phyloP scores from a whole-genome alignment of 2,888 invertebrate genomes.

The Acleris sparsana region DNA sequence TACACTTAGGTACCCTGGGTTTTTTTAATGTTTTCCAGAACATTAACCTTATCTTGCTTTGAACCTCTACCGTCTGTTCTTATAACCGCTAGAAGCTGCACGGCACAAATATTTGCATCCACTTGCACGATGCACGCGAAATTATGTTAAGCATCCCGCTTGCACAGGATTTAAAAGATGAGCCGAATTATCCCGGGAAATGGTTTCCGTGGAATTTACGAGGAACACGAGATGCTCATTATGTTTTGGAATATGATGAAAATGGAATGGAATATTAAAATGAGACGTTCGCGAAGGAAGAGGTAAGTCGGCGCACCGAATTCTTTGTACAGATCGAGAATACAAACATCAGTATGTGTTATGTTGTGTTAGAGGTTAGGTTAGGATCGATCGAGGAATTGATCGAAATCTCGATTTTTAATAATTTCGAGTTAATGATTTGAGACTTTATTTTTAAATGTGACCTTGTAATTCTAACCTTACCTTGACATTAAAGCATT shows the following conservation, averaged over 20 bases:
- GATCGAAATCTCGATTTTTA: no score
- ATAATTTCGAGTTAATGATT: no score
- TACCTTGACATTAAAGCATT: no score
- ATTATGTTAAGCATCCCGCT: slow-evolving; percentile 24
- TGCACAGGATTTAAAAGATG: slow-evolving; percentile 14
- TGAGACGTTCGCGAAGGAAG: no score
- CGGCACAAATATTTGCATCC: slow-evolving; percentile 27
- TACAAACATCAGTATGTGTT: no score
- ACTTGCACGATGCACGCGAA: slow-evolving; percentile 17
- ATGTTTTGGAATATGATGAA: background rate
- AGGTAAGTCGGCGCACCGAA: no score
- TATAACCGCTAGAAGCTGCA: background rate
- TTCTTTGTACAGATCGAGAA: no score
- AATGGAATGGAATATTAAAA: no score
- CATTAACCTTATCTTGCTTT: background rate
- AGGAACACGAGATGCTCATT: background rate
- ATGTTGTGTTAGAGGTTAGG: no score
- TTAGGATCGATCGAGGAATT: no score
- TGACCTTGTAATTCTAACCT: no score
- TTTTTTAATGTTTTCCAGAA: background rate
- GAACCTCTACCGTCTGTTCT: background rate
- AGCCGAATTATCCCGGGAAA: slow-evolving; percentile 6
- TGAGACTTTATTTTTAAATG: no score
- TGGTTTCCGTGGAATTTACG: background rate
- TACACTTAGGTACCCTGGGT: background rate